Evolutionary conservation across 2,797 vertebrate genomes (phyloP), one percentile per base, ranked within the genome.

Genomic region (Lagorchestes hirsutus): DNA sequence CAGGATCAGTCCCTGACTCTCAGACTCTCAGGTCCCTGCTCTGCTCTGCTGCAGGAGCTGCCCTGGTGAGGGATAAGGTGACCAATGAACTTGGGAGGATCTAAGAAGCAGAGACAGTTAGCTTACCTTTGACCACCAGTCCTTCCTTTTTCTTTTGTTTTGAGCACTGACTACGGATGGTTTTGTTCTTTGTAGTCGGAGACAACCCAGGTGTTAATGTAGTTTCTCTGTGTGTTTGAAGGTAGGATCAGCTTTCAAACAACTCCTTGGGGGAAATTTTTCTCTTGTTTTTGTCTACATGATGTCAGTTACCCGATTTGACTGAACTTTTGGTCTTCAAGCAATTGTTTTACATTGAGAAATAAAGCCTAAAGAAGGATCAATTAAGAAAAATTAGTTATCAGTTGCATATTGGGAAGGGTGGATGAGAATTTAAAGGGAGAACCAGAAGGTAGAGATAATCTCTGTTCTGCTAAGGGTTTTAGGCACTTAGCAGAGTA

Each of bases 281-380:
- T 46, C 40, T 82, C 40, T 27, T 82, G 40, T 82, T 82, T 82
- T 82, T 46, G n/a, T 82, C 74, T 82, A 46, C 1, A 3, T 11
- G n/a, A 46, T 27, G 18, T 40, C 74, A 82, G 11, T 46, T 46
- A 82, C 9, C 74, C 24, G 18, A 24, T 82, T 1, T 46, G 74
- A 46, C 74, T 46, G 22, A 46, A 82, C 27, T 82, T 46, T 82
- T 22, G 46, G 8, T 46, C 74, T 82, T 82, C 74, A 74, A 74
- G 10, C n/a, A 74, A 22, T 74, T 24, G 74, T 3, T 82, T 27
- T 18, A 46, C 40, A 46, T 82, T 74, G 62, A 74, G 16, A 74
- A 74, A 22, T 74, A 74, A 74, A 74, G 34, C n/a, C 62, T 74
- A 90, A 93, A 90, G 93, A 94, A 87, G 82, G 27, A 91, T 50